phyloP scores from a whole-genome alignment of 2,113 vertebrate genomes.

The Blennius ocellaris region DNA sequence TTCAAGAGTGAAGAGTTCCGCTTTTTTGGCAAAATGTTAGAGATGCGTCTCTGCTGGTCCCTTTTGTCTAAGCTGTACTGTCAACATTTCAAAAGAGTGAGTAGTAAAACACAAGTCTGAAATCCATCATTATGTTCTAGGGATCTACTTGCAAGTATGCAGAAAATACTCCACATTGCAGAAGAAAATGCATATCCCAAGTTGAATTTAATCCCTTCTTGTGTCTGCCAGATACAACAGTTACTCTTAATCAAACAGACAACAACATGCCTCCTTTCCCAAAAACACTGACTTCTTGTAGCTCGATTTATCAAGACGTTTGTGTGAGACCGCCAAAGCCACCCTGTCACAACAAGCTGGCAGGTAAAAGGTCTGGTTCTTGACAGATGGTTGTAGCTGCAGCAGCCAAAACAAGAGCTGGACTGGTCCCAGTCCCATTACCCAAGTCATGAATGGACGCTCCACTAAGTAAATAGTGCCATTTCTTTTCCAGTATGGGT shows the following conservation, averaged over 20 bases:
- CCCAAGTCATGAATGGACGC: slow-evolving; percentile 54
- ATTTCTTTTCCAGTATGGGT: slow-evolving; percentile 50
- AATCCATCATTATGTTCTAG: too few relatives aligned
- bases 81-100: too few relatives aligned
- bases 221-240: slow-evolving; percentile 5
- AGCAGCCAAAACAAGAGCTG: slow-evolving; percentile 56
- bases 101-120: too few relatives aligned
- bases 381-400: slow-evolving; percentile 40
- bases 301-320: slow-evolving; percentile 31
- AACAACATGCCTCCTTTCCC: slow-evolving; percentile 14
- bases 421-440: slow-evolving; percentile 47
- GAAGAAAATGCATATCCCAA: neutral
- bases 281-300: neutral
- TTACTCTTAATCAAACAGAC: neutral
- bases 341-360: slow-evolving; percentile 28
- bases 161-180: too few relatives aligned
- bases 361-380: slow-evolving; percentile 37
- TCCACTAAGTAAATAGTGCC: slow-evolving; percentile 22
- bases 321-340: slow-evolving; percentile 13
- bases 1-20: too few relatives aligned
- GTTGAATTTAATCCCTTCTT: neutral
- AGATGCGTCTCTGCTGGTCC: too few relatives aligned
- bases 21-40: too few relatives aligned
- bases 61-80: too few relatives aligned
- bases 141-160: too few relatives aligned